A percentile compares a stretch with the other conserved stretches of the same genome.
phyloP scores from a whole-genome alignment of 1,140 invertebrate species.

The Hyles vespertilio region DNA sequence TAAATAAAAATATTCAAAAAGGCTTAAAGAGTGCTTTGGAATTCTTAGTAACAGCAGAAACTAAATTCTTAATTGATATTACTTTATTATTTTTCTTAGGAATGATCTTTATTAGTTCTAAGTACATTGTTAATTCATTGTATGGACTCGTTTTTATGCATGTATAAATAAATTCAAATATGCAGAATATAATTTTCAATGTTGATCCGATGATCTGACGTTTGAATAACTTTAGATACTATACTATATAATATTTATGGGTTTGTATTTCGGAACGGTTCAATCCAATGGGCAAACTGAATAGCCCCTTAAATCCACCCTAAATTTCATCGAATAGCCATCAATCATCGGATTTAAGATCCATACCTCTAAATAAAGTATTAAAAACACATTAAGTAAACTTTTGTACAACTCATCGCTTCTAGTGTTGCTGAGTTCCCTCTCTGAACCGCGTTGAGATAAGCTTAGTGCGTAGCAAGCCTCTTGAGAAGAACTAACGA shows the following conservation, averaged over 20 bases:
- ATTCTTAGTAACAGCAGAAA: too few species aligned
- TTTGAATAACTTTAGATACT: too few species aligned
- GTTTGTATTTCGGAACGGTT: neutral
- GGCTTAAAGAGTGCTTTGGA: too few species aligned
- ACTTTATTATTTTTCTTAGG: too few species aligned
- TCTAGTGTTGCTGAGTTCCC: constrained; percentile 7
- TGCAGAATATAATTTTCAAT: too few species aligned
- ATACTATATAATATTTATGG: too few species aligned
- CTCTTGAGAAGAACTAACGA: constrained; percentile 63
- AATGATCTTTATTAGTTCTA: too few species aligned
- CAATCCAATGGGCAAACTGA: neutral
- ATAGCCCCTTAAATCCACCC: too few species aligned
- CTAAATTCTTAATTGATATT: too few species aligned
- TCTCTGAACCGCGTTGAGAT: constrained; percentile 26
- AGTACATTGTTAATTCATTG: neutral
- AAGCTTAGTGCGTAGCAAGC: constrained; percentile 50
- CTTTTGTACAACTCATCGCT: constrained; percentile 21
- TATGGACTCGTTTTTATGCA: neutral
- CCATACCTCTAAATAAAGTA: constrained; percentile 38
- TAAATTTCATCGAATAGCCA: constrained; percentile 10
- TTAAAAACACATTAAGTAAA: constrained; percentile 56
- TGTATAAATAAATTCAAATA: too few species aligned
- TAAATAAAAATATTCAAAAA: too few species aligned
- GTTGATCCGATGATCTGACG: too few species aligned
- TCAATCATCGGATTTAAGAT: constrained; percentile 49